Evolutionary conservation across 1,140 invertebrate genomes (phyloP).

Genomic region (Musca domestica): DNA sequence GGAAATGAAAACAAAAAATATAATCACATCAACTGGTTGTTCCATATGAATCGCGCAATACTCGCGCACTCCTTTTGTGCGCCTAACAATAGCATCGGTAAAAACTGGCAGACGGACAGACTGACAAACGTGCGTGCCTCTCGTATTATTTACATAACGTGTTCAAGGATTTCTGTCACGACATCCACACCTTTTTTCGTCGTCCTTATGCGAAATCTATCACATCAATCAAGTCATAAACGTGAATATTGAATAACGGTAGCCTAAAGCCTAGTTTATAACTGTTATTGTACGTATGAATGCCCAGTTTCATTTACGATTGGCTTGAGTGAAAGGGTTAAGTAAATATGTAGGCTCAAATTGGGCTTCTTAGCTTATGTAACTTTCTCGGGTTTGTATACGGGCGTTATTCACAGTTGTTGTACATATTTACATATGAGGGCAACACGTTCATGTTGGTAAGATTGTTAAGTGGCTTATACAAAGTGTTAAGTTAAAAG

Average conservation of each 20-base stretch:
- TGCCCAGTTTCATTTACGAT: too few relatives aligned
- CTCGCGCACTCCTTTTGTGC: constrained; percentile 6
- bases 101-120: too few relatives aligned
- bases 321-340: too few relatives aligned
- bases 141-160: constrained; percentile 1
- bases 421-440: too few relatives aligned
- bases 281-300: too few relatives aligned
- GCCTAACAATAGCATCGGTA: neutral
- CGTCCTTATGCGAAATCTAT: neutral
- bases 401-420: too few relatives aligned
- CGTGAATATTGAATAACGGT: constrained; percentile 4
- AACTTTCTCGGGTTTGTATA: too few relatives aligned
- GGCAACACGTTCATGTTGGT: too few relatives aligned
- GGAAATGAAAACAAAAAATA: neutral
- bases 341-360: too few relatives aligned
- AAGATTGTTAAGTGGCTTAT: too few relatives aligned
- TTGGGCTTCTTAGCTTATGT: too few relatives aligned
- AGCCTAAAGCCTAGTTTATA: neutral
- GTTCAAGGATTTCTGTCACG: neutral
- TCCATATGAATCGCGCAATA: constrained; percentile 11
- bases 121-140: neutral
- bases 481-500: too few relatives aligned
- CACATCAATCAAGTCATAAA: neutral
- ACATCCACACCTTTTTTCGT: constrained; percentile 8
- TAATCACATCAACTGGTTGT: constrained; percentile 9